These are phyloP conservation scores for Conistra vaccinii DNA, from an alignment of 2,888 invertebrate genomes.

Conservation along the genomic window DNA sequence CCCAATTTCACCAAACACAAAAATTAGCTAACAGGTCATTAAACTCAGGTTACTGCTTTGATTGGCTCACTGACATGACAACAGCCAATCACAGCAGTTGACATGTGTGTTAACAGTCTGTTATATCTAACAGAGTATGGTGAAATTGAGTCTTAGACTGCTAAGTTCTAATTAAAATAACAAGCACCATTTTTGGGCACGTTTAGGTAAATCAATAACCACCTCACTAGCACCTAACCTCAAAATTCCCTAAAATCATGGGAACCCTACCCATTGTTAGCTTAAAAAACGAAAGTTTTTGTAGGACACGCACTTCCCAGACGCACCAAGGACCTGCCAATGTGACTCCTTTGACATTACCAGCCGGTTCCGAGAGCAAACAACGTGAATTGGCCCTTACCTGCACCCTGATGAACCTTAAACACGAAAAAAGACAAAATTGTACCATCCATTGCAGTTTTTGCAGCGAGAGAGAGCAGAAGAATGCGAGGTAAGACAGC, in stretches of 20 bases:
- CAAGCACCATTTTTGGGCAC: background rate
- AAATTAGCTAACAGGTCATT: no score
- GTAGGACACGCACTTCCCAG: constrained; percentile 67
- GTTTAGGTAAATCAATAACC: background rate
- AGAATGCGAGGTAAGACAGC: constrained; percentile 10
- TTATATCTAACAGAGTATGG: no score
- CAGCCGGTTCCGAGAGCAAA: constrained; percentile 73
- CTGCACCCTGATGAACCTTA: constrained; percentile 16
- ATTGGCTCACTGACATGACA: no score
- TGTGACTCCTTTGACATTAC: constrained; percentile 86
- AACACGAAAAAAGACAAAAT: constrained; percentile 20
- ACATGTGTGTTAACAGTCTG: no score
- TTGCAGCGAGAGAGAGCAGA: constrained; percentile 6
- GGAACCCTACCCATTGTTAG: constrained; percentile 59
- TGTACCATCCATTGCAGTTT: constrained; percentile 41
- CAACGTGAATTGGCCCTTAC: constrained; percentile 53
- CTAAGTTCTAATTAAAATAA: background rate
- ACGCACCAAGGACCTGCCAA: constrained; percentile 78
- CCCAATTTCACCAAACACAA: no score
- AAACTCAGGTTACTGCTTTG: no score
- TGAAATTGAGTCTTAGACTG: no score
- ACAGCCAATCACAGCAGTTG: no score
- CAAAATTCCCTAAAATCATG: constrained; percentile 26
- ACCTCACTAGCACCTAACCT: background rate
- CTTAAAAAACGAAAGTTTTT: constrained; percentile 61